Conservation (phyloP, 2,888 invertebrate species). For the Perithous albicinctus region DNA sequence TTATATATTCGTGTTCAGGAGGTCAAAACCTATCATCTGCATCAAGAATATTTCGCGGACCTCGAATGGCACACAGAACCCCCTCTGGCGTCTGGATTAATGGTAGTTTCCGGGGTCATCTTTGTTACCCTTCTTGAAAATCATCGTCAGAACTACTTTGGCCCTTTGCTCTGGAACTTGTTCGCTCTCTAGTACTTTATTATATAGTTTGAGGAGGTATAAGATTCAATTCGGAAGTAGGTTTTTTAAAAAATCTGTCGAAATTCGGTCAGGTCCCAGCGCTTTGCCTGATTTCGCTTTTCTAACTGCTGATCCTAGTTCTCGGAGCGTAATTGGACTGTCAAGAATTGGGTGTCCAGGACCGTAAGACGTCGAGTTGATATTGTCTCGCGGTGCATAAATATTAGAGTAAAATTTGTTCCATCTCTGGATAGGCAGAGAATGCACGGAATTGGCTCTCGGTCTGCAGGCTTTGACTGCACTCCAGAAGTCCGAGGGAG, state of each 20-base stretch:
- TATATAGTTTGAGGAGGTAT: not conserved
- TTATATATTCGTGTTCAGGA: too few relatives aligned
- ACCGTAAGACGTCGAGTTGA: not conserved
- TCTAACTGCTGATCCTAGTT: not conserved
- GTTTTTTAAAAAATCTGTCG: too few relatives aligned
- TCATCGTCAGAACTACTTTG: constrained; percentile 27
- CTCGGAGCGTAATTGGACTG: not conserved
- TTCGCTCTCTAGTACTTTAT: not conserved
- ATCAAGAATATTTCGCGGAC: too few relatives aligned
- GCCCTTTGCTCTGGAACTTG: constrained; percentile 11
- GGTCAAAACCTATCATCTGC: too few relatives aligned
- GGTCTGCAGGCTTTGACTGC: constrained; percentile 1
- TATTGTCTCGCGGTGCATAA: not conserved
- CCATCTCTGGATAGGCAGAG: not conserved
- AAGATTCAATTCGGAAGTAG: not conserved
- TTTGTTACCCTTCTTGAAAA: constrained; percentile 39
- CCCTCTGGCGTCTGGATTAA: too few relatives aligned
- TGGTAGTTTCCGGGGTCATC: constrained; percentile 56
- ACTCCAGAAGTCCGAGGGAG: constrained; percentile 1
- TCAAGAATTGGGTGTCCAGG: constrained; percentile 23
- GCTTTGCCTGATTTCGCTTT: constrained; percentile 26
- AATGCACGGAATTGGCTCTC: not conserved
- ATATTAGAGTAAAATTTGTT: not conserved
- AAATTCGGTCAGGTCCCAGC: constrained; percentile 31
- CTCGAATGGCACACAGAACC: too few relatives aligned